These are phyloP conservation scores for Carcina quercana DNA, from an alignment of 2,888 invertebrate genomes.

Conservation along the genomic window DNA sequence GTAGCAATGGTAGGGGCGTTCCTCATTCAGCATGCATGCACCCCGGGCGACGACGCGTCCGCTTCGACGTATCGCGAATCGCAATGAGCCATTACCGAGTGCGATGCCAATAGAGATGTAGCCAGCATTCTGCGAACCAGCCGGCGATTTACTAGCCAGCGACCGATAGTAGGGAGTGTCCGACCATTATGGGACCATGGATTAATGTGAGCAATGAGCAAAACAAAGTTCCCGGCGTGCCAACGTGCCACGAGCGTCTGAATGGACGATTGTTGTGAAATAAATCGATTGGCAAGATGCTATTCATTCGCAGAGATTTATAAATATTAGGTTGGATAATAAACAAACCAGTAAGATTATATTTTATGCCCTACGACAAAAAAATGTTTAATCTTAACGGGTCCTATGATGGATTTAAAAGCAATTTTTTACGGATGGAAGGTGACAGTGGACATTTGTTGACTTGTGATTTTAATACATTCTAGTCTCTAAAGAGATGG, in stretches of 20 bases:
- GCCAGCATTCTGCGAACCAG: slow-evolving; percentile 22
- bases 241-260: slow-evolving; percentile 13
- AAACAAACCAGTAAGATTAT: no score
- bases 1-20: slow-evolving; percentile 20
- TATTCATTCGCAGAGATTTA: no score
- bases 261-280: slow-evolving; percentile 30
- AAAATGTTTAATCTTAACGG: no score
- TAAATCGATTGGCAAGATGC: slow-evolving; percentile 11
- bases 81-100: slow-evolving; percentile 44
- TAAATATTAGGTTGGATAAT: no score
- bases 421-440: no score
- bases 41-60: slow-evolving; percentile 45
- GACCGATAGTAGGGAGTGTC: slow-evolving; percentile 42
- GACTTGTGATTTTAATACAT: no score
- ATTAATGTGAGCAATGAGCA: slow-evolving; percentile 19
- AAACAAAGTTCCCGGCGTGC: slow-evolving; percentile 12
- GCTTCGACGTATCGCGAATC: slow-evolving; percentile 45
- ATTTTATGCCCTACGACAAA: no score
- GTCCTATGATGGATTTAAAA: no score
- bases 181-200: slow-evolving; percentile 39
- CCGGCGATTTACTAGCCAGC: slow-evolving; percentile 36
- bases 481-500: no score
- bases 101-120: slow-evolving; percentile 52
- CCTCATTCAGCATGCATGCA: slow-evolving; percentile 45
- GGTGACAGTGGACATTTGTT: no score